Conservation (phyloP, 1,140 invertebrate genomes). For the Heliothis virescens region DNA sequence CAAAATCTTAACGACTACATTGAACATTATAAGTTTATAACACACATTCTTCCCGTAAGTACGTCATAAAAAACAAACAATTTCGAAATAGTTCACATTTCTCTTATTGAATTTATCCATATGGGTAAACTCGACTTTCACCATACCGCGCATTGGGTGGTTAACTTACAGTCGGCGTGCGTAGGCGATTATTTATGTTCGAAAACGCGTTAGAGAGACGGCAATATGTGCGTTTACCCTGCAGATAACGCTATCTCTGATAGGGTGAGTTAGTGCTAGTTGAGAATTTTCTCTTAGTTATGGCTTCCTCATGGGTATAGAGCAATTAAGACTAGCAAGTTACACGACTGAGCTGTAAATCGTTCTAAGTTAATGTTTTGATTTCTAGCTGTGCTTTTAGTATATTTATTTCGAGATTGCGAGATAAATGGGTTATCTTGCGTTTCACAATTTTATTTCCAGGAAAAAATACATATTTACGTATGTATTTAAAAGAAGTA, state of each 20-base stretch:
- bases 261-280: slow-evolving; percentile 1
- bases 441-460: too few relatives aligned
- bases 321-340: slow-evolving; percentile 3
- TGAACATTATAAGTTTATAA: not conserved
- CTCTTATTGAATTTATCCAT: not conserved
- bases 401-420: too few relatives aligned
- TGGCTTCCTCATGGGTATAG: slow-evolving; percentile 11
- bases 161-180: not conserved
- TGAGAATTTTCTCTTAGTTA: slow-evolving; percentile 41
- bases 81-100: too few relatives aligned
- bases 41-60: not conserved
- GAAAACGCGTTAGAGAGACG: not conserved
- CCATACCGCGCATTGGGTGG: slow-evolving; percentile 13
- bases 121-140: slow-evolving; percentile 18
- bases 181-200: slow-evolving; percentile 39
- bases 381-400: too few relatives aligned
- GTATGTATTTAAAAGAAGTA: too few relatives aligned
- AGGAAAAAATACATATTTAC: too few relatives aligned
- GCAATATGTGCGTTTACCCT: slow-evolving; percentile 30
- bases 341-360: too few relatives aligned
- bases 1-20: not conserved
- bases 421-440: too few relatives aligned
- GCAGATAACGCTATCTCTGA: slow-evolving; percentile 40
- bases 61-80: too few relatives aligned
- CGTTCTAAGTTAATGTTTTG: not conserved